Conservation (phyloP, 1,140 invertebrate species). For the Cherax destructor region DNA sequence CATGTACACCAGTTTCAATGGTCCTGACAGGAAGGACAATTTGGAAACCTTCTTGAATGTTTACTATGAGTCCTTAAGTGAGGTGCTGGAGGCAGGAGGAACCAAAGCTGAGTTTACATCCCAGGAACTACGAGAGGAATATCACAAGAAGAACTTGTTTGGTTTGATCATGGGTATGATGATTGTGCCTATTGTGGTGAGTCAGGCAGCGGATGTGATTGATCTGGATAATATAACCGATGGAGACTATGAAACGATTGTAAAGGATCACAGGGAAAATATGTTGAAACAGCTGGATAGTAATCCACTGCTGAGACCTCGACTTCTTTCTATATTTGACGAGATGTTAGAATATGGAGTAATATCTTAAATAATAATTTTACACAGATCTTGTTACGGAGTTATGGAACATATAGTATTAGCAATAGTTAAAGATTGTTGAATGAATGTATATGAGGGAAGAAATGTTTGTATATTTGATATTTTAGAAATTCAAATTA, state of each 20-base stretch:
- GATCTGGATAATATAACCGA: not conserved
- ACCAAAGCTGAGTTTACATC: not conserved
- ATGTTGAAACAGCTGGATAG: slow-evolving; percentile 1
- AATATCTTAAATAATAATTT: not conserved
- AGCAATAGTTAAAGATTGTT: no score
- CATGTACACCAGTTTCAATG: slow-evolving; percentile 53
- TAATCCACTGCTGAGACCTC: slow-evolving; percentile 30
- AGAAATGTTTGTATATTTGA: no score
- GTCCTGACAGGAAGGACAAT: slow-evolving; percentile 19
- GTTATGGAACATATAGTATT: no score
- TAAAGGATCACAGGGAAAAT: slow-evolving; percentile 5
- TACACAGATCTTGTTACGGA: no score
- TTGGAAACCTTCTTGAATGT: slow-evolving; percentile 8
- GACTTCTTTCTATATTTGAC: slow-evolving; percentile 32
- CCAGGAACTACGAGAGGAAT: slow-evolving; percentile 42
- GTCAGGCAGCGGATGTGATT: slow-evolving; percentile 6
- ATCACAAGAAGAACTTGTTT: slow-evolving; percentile 39
- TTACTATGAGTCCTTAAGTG: slow-evolving; percentile 33
- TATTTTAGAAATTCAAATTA: no score
- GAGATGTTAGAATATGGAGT: slow-evolving; percentile 54
- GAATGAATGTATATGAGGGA: no score
- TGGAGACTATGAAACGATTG: not conserved
- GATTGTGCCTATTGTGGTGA: slow-evolving; percentile 30
- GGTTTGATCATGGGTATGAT: slow-evolving; percentile 36
- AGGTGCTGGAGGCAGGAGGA: not conserved